phyloP scores from a whole-genome alignment of 2,888 invertebrate genomes.

The Kuschelorhynchus macadamiae region DNA sequence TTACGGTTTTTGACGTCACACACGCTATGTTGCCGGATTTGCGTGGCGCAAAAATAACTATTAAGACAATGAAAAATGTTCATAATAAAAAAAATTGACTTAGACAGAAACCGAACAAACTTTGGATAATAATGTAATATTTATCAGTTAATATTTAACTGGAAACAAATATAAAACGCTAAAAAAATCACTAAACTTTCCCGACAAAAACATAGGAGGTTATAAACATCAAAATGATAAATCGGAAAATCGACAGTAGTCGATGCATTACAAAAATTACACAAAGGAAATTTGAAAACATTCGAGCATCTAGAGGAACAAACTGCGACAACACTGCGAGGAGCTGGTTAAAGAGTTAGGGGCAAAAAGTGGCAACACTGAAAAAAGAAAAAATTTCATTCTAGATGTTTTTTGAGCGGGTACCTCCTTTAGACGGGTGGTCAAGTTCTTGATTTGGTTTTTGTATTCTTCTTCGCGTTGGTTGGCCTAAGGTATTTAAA shows the following conservation, averaged over 20 bases:
- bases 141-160: too few relatives aligned
- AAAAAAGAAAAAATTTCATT: constrained; percentile 27
- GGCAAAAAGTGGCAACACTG: constrained; percentile 43
- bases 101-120: too few relatives aligned
- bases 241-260: constrained; percentile 31
- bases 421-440: constrained; percentile 99
- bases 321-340: constrained; percentile 25
- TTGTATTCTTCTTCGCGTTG: constrained; percentile 99
- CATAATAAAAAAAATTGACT: too few relatives aligned
- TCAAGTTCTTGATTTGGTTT: constrained; percentile 99
- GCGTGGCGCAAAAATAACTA: too few relatives aligned
- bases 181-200: constrained; percentile 5
- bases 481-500: constrained; percentile 82
- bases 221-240: constrained; percentile 18
- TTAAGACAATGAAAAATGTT: too few relatives aligned
- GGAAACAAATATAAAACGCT: too few relatives aligned
- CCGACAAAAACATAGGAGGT: not conserved
- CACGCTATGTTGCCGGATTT: too few relatives aligned
- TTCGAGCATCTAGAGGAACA: constrained; percentile 37
- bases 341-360: constrained; percentile 33
- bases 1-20: too few relatives aligned
- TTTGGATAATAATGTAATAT: too few relatives aligned
- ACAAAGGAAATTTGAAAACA: constrained; percentile 40
- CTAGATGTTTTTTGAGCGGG: constrained; percentile 52
- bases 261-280: constrained; percentile 30